Evolutionary conservation across 2,113 vertebrate species (phyloP), one percentile per base, ranked within the genome.

Genomic region (Platysteira castanea): DNA sequence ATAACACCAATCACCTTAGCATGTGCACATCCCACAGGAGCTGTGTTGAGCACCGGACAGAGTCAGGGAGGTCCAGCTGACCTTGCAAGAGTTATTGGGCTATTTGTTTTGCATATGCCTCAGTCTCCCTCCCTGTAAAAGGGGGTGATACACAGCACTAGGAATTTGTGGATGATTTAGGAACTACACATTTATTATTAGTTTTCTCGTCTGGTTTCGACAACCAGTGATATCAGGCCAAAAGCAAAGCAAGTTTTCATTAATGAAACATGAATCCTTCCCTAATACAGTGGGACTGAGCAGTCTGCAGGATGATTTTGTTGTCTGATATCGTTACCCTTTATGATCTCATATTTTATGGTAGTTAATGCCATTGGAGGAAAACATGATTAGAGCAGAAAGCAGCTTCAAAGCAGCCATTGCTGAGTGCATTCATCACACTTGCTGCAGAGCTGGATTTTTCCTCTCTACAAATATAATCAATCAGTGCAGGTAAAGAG

Each of bases 311-410:
- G 88, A 91, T 82, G 95, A 94, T 93, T 94, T 96, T 96, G 79
- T 94, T 96, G 90, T 84, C 93, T 94, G 93, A 86, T 96, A 92
- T 92, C 49, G 5, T 97, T 96, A 90, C 94, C 80, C 73, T 95
- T 95, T 95, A 97, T 93, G 95, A 94, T 96, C 94, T 81, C 95
- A 84, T 94, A 96, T 97, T 96, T 97, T 96, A 96, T 84, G 73
- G 88, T 87, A 89, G 88, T 94, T 96, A 96, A 92, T 92, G 92
- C 92, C 90, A 94, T 93, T 84, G 95, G 93, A 90, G 86, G 83
- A 85, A 96, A 96, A 94, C 86, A 94, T 68, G 88, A 97, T 96
- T 96, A 97, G 88, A 94, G 93, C 90, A 96, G 96, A 97, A 95
- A 97, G 95, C 93, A 64, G 88, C 93, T 96, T 88, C 88, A 93